A percentile compares a stretch with the other conserved stretches of the same genome.
These are phyloP conservation scores for Drosophila colorata DNA, from an alignment of 2,888 invertebrate genomes.

Conservation along the genomic window DNA sequence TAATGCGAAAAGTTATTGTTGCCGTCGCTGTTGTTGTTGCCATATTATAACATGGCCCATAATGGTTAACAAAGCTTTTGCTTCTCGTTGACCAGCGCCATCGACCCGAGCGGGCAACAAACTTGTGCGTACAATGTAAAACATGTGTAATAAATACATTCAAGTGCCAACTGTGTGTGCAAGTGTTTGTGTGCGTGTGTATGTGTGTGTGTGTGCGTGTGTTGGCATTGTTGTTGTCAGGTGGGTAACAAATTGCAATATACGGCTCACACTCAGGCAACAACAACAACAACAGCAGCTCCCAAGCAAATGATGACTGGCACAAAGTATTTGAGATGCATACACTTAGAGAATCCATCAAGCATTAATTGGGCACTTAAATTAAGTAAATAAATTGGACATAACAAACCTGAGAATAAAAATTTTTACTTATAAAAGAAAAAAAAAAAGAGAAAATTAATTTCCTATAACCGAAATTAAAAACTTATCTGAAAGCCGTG, in stretches of 20 bases:
- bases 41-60: slow-evolving; percentile 76
- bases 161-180: slow-evolving; percentile 36
- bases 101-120: slow-evolving; percentile 62
- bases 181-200: neutral
- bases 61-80: slow-evolving; percentile 79
- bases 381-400: neutral
- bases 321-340: slow-evolving; percentile 67
- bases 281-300: slow-evolving; percentile 11
- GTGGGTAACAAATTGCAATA: slow-evolving; percentile 74
- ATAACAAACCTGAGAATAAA: no score
- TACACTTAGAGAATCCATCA: slow-evolving; percentile 14
- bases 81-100: slow-evolving; percentile 73
- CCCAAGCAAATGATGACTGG: slow-evolving; percentile 70
- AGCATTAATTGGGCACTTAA: neutral
- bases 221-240: slow-evolving; percentile 48
- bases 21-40: slow-evolving; percentile 49
- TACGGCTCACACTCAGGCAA: slow-evolving; percentile 30
- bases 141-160: slow-evolving; percentile 80
- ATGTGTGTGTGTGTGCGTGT: slow-evolving; percentile 7
- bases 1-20: slow-evolving; percentile 78
- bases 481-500: no score
- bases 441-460: no score
- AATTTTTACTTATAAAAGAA: no score
- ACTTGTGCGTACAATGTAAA: slow-evolving; percentile 77
- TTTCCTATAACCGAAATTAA: no score